A percentile compares a stretch with the other conserved stretches of the same genome.
phyloP scores from a whole-genome alignment of 1,140 invertebrate genomes.

The Antheraea mylitta region DNA sequence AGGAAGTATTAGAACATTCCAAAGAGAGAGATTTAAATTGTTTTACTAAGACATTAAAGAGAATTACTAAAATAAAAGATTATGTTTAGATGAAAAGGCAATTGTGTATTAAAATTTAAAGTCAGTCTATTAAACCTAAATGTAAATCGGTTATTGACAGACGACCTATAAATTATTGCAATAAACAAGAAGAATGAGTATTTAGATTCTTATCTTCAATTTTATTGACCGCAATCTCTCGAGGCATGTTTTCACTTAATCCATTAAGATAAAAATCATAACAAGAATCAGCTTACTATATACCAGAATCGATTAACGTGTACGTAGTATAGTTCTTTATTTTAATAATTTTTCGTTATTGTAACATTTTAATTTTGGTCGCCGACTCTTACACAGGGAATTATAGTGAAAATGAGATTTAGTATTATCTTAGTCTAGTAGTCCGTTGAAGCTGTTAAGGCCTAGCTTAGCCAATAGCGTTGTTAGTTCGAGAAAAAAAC shows the following conservation, averaged over 20 bases:
- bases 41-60: no score
- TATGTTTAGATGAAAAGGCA: no score
- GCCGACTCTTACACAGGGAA: not conserved
- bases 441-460: no score
- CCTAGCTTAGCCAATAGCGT: no score
- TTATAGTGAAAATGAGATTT: no score
- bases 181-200: slow-evolving; percentile 11
- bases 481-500: no score
- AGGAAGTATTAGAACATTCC: no score
- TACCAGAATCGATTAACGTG: slow-evolving; percentile 26
- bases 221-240: slow-evolving; percentile 36
- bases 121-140: no score
- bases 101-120: no score
- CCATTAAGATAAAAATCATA: slow-evolving; percentile 51
- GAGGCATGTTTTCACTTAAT: slow-evolving; percentile 46
- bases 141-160: not conserved
- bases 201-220: slow-evolving; percentile 40
- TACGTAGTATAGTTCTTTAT: not conserved
- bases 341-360: not conserved
- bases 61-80: no score
- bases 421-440: no score
- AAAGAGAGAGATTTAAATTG: no score
- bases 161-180: not conserved
- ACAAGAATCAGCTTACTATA: slow-evolving; percentile 35
- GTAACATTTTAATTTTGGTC: not conserved